These are phyloP conservation scores for Apaloderma vittatum DNA, from an alignment of 2,113 vertebrate genomes.

Conservation along the genomic window DNA sequence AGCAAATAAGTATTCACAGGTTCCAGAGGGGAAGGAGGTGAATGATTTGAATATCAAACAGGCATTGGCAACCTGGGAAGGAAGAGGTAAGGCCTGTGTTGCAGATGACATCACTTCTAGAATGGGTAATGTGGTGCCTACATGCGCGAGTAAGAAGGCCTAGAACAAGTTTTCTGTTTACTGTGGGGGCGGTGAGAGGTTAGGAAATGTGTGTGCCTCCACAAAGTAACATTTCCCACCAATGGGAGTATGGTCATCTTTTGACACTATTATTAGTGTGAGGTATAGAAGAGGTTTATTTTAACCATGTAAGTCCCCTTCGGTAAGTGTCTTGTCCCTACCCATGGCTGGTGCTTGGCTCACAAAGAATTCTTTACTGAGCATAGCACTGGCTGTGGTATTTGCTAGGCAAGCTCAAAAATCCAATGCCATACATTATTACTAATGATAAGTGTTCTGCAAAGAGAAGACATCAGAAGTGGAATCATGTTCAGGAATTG, in stretches of 20 bases:
- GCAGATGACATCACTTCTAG: not conserved
- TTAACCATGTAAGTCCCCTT: fast-evolving
- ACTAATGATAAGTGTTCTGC: constrained; percentile 3
- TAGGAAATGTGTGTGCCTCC: not conserved
- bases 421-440: constrained; percentile 8
- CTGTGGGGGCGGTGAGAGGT: not conserved
- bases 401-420: constrained; percentile 14
- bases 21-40: not conserved
- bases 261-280: not conserved
- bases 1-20: not conserved
- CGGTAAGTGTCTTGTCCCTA: not conserved
- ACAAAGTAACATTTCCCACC: not conserved
- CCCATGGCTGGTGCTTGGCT: not conserved
- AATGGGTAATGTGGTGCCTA: not conserved
- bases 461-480: not conserved
- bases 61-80: not conserved
- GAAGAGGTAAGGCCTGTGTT: not conserved
- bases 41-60: not conserved
- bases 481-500: not conserved
- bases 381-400: not conserved
- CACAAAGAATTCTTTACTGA: not conserved
- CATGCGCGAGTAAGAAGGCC: not conserved
- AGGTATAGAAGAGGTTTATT: not conserved
- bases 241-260: not conserved
- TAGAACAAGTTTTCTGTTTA: not conserved